phyloP scores from a whole-genome alignment of 2,888 invertebrate species.

The Eudasyphora cyanicolor region DNA sequence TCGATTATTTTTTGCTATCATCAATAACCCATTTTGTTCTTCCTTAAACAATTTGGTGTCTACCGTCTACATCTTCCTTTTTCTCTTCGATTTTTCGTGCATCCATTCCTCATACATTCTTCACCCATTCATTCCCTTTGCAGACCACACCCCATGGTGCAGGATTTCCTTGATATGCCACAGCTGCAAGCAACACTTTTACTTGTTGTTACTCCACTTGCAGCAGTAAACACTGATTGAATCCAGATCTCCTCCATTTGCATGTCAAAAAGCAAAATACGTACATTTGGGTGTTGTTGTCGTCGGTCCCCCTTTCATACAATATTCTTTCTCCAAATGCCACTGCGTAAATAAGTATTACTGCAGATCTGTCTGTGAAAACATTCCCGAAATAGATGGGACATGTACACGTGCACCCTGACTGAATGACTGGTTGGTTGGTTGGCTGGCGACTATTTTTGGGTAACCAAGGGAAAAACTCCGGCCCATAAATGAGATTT shows the following conservation, averaged over 20 bases:
- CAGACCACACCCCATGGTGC: neutral
- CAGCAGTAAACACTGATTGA: constrained; percentile 11
- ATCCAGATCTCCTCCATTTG: neutral
- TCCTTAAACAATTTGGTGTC: no score
- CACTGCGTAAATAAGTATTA: neutral
- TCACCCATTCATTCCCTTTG: no score
- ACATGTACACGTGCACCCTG: neutral
- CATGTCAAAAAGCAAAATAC: neutral
- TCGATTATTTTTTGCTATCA: no score
- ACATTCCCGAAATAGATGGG: neutral
- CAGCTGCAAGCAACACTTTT: neutral
- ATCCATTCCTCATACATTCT: no score
- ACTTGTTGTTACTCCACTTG: neutral
- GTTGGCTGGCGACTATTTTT: constrained; percentile 8
- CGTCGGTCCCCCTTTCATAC: neutral
- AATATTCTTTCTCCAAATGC: no score
- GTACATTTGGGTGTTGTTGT: neutral
- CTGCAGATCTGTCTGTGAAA: no score
- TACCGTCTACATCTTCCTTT: no score
- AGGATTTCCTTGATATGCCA: neutral
- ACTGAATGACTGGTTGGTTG: neutral
- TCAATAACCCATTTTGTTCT: no score
- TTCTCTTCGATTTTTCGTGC: no score
- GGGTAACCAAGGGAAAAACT: neutral
- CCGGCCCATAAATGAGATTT: neutral